Conservation (phyloP, 1,140 invertebrate species). For the Teleopsis dalmanni region DNA sequence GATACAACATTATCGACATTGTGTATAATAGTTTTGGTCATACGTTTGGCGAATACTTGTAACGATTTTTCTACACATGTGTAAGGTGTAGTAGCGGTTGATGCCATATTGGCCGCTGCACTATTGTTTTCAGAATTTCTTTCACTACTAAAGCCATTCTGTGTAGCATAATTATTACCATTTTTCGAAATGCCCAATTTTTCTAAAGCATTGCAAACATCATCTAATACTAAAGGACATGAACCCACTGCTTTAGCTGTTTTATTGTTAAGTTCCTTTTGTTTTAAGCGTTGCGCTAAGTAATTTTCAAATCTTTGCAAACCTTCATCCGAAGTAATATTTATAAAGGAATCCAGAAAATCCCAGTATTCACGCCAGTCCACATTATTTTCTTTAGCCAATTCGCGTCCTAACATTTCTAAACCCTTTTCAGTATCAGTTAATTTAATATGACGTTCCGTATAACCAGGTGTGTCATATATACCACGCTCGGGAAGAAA, state of each 20-base stretch:
- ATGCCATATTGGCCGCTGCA: not conserved
- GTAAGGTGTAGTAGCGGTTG: constrained; percentile 43
- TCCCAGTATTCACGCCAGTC: constrained; percentile 89
- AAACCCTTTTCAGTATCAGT: constrained; percentile 76
- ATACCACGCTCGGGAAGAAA: constrained; percentile 1
- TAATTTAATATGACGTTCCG: constrained; percentile 51
- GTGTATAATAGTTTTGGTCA: constrained; percentile 47
- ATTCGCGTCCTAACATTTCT: constrained; percentile 67
- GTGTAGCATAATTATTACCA: not conserved
- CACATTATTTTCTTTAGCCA: constrained; percentile 67
- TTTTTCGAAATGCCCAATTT: constrained; percentile 7
- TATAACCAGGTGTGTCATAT: constrained; percentile 20
- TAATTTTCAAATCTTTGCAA: constrained; percentile 66
- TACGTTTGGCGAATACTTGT: constrained; percentile 59
- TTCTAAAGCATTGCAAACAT: constrained; percentile 15
- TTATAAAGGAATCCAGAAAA: constrained; percentile 71
- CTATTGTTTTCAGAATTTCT: not conserved
- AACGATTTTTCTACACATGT: constrained; percentile 58
- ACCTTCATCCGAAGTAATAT: constrained; percentile 64
- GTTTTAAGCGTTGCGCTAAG: constrained; percentile 48
- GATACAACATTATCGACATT: constrained; percentile 39
- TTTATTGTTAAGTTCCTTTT: constrained; percentile 13
- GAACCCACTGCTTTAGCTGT: constrained; percentile 10
- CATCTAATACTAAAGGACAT: constrained; percentile 1
- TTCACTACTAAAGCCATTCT: constrained; percentile 9